Evolutionary conservation across 2,888 invertebrate genomes (phyloP), one percentile per base, ranked within the genome.

Genomic region (Polymixis lichenea): DNA sequence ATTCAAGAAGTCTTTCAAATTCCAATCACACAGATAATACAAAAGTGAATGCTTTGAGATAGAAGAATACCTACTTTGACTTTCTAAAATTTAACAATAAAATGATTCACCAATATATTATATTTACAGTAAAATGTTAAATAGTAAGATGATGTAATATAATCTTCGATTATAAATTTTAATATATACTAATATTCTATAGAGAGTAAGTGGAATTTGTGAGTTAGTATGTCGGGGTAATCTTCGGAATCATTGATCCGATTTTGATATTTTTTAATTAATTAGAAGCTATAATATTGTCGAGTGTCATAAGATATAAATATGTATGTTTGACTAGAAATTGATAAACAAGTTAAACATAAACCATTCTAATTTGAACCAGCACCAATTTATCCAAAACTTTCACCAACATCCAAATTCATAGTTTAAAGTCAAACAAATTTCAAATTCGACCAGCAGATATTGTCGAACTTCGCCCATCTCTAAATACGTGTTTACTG

Each of bases 401-500:
- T 17, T 43, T 32, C 1, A 1, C 49, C 3, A 49, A n/a, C n/a
- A 55, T 28, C 9, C 22, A 5, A 75, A 60, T 53, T 46, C 53
- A 28, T 51, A 77, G 56, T 53, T 15, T n/a, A 49, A 28, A 11
- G 17, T 38, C 15, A n/a, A 22, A 65, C n/a, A 22, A 58, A 69
- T 74, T 61, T 11, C 55, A n/a, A 65, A 69, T 80, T 60, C 53
- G 0, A 66, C 51, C 32, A 17, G 2, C 49, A 60, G 58, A 61
- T 58, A 70, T 32, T 49, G 61, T 72, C 64, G 28, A 82, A 82
- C 72, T 85, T 83, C 0, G 13, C n/a, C 28, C 17, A n/a, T 75
- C n/a, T 49, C 70, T 78, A 78, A 82, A 73, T 82, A 73, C 73
- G 65, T 72, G 78, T 67, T 75, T 49, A 70, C 70, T 78, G 25